These are phyloP conservation scores for Linnaemya tessellans DNA, from an alignment of 2,888 invertebrate genomes.

Conservation along the genomic window DNA sequence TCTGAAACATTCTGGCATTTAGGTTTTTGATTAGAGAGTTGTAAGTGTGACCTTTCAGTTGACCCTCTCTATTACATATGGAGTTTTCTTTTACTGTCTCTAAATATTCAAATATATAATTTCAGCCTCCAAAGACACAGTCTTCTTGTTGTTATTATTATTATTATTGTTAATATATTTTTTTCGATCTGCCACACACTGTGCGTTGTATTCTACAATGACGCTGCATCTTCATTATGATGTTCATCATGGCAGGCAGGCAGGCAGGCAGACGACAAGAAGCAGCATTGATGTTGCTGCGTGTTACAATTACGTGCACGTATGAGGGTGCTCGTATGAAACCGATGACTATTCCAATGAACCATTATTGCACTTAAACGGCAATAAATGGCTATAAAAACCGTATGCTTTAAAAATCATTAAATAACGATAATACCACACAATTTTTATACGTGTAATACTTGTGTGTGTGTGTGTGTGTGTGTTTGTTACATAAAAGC, in stretches of 20 bases:
- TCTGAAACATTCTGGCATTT: too few relatives aligned
- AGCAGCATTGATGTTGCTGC: not conserved
- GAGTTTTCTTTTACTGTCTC: too few relatives aligned
- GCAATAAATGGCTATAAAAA: constrained; percentile 63
- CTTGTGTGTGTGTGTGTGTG: not conserved
- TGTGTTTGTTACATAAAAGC: not conserved
- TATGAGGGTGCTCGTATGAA: not conserved
- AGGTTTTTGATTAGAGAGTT: too few relatives aligned
- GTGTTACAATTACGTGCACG: not conserved
- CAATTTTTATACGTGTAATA: not conserved
- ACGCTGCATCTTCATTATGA: constrained; percentile 15
- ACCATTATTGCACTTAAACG: constrained; percentile 54
- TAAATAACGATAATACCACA: constrained; percentile 22
- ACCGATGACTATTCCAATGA: constrained; percentile 50
- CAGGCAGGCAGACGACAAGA: not conserved
- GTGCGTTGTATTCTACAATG: not conserved
- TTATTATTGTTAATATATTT: too few relatives aligned
- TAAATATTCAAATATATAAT: too few relatives aligned
- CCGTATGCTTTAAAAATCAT: constrained; percentile 45
- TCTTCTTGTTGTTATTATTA: too few relatives aligned
- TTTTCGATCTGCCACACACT: too few relatives aligned
- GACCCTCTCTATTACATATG: too few relatives aligned
- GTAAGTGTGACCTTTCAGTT: too few relatives aligned
- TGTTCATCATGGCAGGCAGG: not conserved
- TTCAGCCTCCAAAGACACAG: too few relatives aligned